Evolutionary conservation across 1,140 invertebrate species (phyloP), one percentile per base, ranked within the genome.

Genomic region (Dreissena rostriformis): DNA sequence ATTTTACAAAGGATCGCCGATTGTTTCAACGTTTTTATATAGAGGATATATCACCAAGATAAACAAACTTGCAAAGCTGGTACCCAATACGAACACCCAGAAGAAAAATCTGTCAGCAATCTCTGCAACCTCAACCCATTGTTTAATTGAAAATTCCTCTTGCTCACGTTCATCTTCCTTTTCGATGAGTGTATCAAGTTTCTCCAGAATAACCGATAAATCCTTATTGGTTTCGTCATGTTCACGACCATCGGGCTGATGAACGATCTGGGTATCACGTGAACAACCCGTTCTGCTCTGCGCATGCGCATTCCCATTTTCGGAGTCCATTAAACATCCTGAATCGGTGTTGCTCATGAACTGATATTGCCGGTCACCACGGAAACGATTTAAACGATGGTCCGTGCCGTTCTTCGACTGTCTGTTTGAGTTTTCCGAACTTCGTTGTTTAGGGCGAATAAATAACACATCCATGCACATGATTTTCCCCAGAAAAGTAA

Each of bases 111-210:
- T 96, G 95, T 99, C 99, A 88, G 99, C 98, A 55, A 99, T 98
- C 97, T 99, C 99, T 39, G 98, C 98, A 11, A 99, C 98, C 93
- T 99, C 99, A 92, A 99, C 99, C 99, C 99, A 99, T 86, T 95
- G 94, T 29, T 86, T 85, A n/a, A 86, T 84, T 26, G 87, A 55
- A 26, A 79, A 51, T n/a, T 87, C 85, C 29, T 71, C 66, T 29
- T 74, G 75, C 10, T 87, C 86, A 15, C 85, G 82, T 68, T 89
- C 88, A 15, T 86, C 84, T 77, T 91, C 90, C 22, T 77, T 78
- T 10, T 75, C 55, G 5, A 91, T 85, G 5, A 91, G 57, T 39
- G 73, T 53, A 29, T 88, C 87, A 17, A 91, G 81, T 49, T 86
- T 82, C 11, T 76, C 39, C 28, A 91, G 52, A 65, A 91, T 84